Base-by-base conservation (phyloP, 2,888 invertebrate genomes). In the Dicycla oo region DNA sequence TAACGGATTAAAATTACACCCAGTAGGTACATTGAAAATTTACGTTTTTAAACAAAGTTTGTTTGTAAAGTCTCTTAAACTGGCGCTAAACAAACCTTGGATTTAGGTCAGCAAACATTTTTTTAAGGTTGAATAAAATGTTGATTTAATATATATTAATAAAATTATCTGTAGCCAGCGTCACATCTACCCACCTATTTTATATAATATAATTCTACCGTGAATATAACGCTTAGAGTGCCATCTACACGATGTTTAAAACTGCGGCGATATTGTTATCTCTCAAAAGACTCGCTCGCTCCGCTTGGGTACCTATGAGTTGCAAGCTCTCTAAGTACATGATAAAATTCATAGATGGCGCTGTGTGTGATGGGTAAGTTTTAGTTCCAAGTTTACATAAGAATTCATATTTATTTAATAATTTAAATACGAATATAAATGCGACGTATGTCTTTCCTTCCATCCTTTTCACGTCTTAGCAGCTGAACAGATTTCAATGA, bases 51-150 rank as follows among this genome's bases (percentile, higher is more conserved):
- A 69, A 76, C 38, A 60, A 26, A 13, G 6, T 54, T 51, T 79
- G 20, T 79, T 70, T 72, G 34, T 58, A 47, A 15, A 13, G 68
- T 58, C 38, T 47, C 34, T 78, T 61, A 79, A 1, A 61, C 61
- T 53, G 45, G 34, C 38, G 54, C 47, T 70, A 53, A 56, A 56
- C 54, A 75, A 69, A 78, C 49, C 43, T 62, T 57, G 62, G 30
- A 26, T 26, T 64, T 23, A 26, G 5, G 18, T 49, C 1, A 45
- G 20, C 20, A 18, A 70, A 75, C 3, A 54, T 58, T 20, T 68
- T n/a, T 51, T 53, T 2, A 8, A 26, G 8, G 43, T 58, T 23
- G 5, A n/a, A n/a, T 58, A 34, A 1, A 40, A 60, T 23, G 23
- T 40, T 43, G 3, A 43, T 26, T 20, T 26, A 43, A 7, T 23